Conservation (phyloP, 2,888 invertebrate genomes). For the Leucophora obtusa region DNA sequence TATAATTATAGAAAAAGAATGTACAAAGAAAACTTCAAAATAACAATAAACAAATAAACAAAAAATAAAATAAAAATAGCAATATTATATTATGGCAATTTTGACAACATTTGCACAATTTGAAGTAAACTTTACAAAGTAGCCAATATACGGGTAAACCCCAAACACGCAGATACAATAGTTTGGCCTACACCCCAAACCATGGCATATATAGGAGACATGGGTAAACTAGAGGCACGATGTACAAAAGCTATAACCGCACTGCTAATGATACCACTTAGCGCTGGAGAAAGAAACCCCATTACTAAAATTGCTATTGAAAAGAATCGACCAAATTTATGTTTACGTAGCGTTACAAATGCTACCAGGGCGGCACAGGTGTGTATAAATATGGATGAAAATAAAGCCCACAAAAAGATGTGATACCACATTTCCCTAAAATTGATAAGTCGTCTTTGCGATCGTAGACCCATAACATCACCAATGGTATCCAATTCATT, state of each 20-base stretch:
- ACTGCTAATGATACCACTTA: conserved; percentile 92
- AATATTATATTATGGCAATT: not conserved
- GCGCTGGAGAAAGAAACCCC: conserved; percentile 93
- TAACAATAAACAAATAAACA: conserved; percentile 18
- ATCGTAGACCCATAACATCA: conserved; percentile 84
- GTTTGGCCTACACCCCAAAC: conserved; percentile 98
- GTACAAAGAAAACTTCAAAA: conserved; percentile 13
- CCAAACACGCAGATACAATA: conserved; percentile 91
- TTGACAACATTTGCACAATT: conserved; percentile 16
- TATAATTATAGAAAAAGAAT: conserved; percentile 16
- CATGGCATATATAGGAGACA: conserved; percentile 94
- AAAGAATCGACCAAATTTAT: conserved; percentile 96
- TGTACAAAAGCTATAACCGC: conserved; percentile 97
- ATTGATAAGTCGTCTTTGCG: conserved; percentile 83
- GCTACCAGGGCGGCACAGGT: conserved; percentile 93
- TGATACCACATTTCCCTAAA: conserved; percentile 98
- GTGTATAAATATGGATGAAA: conserved; percentile 95
- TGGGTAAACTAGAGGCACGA: conserved; percentile 90
- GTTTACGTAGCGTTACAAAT: conserved; percentile 93
- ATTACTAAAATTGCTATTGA: conserved; percentile 92
- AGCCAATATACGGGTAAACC: conserved; percentile 94
- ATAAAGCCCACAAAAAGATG: conserved; percentile 96
- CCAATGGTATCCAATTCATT: conserved; percentile 84
- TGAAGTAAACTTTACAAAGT: conserved; percentile 83
- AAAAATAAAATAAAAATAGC: not conserved